Base-by-base conservation (phyloP, 2,888 invertebrate genomes). In the Metacarcinus magister region DNA sequence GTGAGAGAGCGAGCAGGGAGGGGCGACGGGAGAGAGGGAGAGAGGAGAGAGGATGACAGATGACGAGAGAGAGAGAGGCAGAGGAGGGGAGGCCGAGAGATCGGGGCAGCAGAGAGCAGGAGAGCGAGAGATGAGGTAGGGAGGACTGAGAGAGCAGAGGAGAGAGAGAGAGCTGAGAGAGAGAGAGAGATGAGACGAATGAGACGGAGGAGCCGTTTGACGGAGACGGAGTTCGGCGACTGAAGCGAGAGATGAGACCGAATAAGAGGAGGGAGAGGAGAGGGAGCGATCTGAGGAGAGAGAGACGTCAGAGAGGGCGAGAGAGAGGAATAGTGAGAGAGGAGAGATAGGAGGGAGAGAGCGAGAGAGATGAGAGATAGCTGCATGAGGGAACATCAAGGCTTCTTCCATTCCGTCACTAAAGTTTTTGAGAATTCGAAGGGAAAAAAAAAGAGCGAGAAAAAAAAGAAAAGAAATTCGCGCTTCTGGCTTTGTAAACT, bases 401-500 rank as follows among this genome's bases (percentile, higher is more conserved):
- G 13, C 19, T 67, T 67, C 19, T 67, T 5, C 19, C n/a, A 54
- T 54, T 54, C 16, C 54, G 67, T 67, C 67, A 1, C 67, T 5
- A n/a, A 67, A 67, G 67, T n/a, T 67, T 54, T 7, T n/a, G 1
- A 1, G 1, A 16, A 16, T 67, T 67, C 2, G 1, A 5, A 5
- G 0, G 2, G 23, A 67, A 5, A 23, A n/a, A 67, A 67, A n/a
- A 67, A 4, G 7, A 2, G n/a, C 1, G 5, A 23, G n/a, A n/a
- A 67, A 67, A n/a, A 67, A 67, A 23, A n/a, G n/a, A 67, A 67
- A 67, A 67, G 67, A 67, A 67, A 67, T 67, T 54, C 54, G 54
- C 16, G 54, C 13, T 54, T 1, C 54, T 54, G 10, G 48, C 10
- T 48, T 10, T 48, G 4, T 10, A 54, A 54, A 54, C 1, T 7